Evolutionary conservation across 2,888 invertebrate species (phyloP).

Genomic region (Formica aserva): DNA sequence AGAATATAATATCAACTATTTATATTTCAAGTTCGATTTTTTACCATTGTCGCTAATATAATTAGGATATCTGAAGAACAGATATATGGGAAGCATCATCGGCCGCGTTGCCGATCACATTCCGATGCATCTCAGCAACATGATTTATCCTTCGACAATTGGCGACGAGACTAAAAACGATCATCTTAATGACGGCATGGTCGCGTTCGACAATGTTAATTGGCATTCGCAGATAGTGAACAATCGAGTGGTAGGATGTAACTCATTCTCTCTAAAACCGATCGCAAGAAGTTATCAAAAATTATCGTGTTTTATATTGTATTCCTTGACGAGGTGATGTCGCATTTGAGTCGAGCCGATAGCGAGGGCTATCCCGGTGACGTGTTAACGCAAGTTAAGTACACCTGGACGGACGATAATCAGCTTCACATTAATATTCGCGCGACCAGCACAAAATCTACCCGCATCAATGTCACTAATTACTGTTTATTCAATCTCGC

Average conservation of each 20-base stretch:
- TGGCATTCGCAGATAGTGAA: constrained; percentile 78
- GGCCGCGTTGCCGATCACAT: constrained; percentile 87
- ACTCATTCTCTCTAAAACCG: constrained; percentile 30
- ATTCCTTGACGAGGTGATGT: constrained; percentile 82
- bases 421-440: constrained; percentile 87
- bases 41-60: constrained; percentile 36
- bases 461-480: constrained; percentile 87
- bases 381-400: constrained; percentile 86
- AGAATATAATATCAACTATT: not conserved
- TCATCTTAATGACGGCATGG: constrained; percentile 66
- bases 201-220: constrained; percentile 87
- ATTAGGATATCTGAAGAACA: constrained; percentile 84
- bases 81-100: constrained; percentile 87
- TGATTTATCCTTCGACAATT: constrained; percentile 82
- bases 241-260: constrained; percentile 76
- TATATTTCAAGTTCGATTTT: not conserved
- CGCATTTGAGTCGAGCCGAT: constrained; percentile 86
- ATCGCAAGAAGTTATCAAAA: not conserved
- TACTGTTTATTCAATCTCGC: constrained; percentile 89
- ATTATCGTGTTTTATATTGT: constrained; percentile 22
- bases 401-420: constrained; percentile 86
- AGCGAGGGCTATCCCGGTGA: constrained; percentile 88
- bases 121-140: constrained; percentile 85
- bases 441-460: constrained; percentile 86
- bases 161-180: constrained; percentile 44